Evolutionary conservation across 2,888 invertebrate species (phyloP).

Genomic region (Cyrtodaria siliqua): DNA sequence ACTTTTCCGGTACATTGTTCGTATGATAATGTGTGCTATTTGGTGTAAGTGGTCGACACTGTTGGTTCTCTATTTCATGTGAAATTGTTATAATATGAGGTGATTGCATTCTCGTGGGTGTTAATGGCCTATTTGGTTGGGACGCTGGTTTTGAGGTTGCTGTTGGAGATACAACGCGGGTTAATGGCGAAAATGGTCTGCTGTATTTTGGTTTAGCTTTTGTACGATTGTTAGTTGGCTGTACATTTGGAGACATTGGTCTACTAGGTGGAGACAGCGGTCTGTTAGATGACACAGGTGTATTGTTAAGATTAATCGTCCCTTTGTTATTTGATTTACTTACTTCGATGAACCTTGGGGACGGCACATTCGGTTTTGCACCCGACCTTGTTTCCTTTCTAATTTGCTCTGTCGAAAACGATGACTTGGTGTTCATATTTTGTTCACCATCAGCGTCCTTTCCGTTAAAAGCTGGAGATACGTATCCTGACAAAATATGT

Average conservation of each 20-base stretch:
- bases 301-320: constrained; percentile 9
- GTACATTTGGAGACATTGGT: constrained; percentile 36
- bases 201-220: not conserved
- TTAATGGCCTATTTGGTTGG: constrained; percentile 15
- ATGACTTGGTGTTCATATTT: constrained; percentile 1
- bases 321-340: constrained; percentile 11
- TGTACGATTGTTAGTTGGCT: not conserved
- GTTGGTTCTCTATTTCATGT: constrained; percentile 41
- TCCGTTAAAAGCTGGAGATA: not conserved
- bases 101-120: constrained; percentile 38
- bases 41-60: constrained; percentile 13
- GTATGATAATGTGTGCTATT: not conserved
- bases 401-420: too few relatives aligned
- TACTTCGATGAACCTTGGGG: constrained; percentile 14
- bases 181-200: constrained; percentile 26
- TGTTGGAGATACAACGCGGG: constrained; percentile 11
- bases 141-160: constrained; percentile 16
- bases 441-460: not conserved
- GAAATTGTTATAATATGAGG: constrained; percentile 47
- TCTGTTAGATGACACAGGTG: constrained; percentile 19
- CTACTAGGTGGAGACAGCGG: constrained; percentile 25
- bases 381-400: too few relatives aligned
- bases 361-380: not conserved
- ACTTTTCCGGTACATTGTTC: not conserved
- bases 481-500: not conserved